Base-by-base conservation (phyloP, 2,113 vertebrate species). In the Hippocampus guttulatus region DNA sequence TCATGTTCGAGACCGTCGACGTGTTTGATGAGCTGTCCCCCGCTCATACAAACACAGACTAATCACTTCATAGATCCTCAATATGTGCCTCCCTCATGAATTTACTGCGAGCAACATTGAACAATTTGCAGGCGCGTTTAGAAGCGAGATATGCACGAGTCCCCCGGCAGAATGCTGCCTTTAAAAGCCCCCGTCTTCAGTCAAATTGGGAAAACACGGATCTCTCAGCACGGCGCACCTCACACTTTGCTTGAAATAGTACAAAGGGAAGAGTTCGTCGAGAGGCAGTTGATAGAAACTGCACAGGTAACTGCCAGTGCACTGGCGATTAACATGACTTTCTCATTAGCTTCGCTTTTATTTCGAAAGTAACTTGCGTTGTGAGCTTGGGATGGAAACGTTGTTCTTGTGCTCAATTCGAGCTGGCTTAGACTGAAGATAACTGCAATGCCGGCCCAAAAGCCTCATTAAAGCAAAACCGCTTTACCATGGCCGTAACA, bases 1-100 rank as follows among this genome's bases (percentile, higher is more conserved):
- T 89, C 33, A 83, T 84, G 77, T 74, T 49, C 45, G 74, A 71
- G 58, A 82, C 66, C 68, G 60, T 82, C 33, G 76, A 81, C 16
- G 23, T 38, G 47, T 67, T 61, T 12, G 54, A 70, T 27, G 25
- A 62, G 68, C 79, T 67, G 74, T 67, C 33, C 30, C 64, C 63
- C 72, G 33, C 73, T 76, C 64, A 74, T 75, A 75, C 75, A 33
- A 43, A 71, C 76, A 76, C 41, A 49, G 70, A 87, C 64, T 85
- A 82, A 88, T 88, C 75, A 68, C 74, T 65, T 47, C 40, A 79
- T 75, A 74, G 43, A 40, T 67, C 77, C 68, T 65, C 70, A 72
- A 61, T 47, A 55, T 67, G 71, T 75, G 71, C 20, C 41, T 49
- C 51, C 54, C 54, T 57, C n/a, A 23, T 11, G 20, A 78, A 57